Evolutionary conservation across 2,888 invertebrate species (phyloP), one percentile per base, ranked within the genome.

Genomic region (Pollenia labialis): DNA sequence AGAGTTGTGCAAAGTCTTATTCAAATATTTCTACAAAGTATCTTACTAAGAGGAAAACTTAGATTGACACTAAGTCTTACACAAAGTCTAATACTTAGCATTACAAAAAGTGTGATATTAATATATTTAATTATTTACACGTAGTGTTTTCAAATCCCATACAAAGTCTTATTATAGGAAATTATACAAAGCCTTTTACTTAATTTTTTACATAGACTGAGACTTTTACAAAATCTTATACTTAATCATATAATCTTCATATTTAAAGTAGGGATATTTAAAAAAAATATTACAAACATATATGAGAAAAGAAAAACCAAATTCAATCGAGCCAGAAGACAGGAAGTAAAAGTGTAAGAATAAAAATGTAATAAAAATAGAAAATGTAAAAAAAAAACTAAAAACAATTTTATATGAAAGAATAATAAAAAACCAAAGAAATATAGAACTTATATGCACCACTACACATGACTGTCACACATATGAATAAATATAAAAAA

Each of bases 331-430:
- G 82, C 76, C 69, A 62, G 48, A 71, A 77, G 48, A 56, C 82
- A 79, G 79, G 77, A 86, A 74, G 56, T 83, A 56, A 79, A 86
- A 81, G 76, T 81, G 71, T 83, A 74, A 82, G 74, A 82, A 85
- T 79, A 44, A 81, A 85, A 82, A 81, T 76, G 50, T 76, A 32
- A 72, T 54, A 50, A 62, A 74, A 48, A 81, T 66, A 66, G 40
- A 58, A 69, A 83, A 72, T 14, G 48, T 42, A 7, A 12, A 52
- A 75, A 2, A 62, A 60, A 46, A 16, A 81, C 16, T 54, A 42
- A 81, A 46, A 66, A 74, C 54, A 85, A 44, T 68, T 66, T 60
- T 44, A 58, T 58, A 58, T 58, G n/a, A 62, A 42, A 71, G 60
- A 50, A 74, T 44, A 48, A 68, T 16, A 80, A 69, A 58, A 23